Base-by-base conservation (phyloP, 1,140 invertebrate genomes). In the Drosophila triauraria region DNA sequence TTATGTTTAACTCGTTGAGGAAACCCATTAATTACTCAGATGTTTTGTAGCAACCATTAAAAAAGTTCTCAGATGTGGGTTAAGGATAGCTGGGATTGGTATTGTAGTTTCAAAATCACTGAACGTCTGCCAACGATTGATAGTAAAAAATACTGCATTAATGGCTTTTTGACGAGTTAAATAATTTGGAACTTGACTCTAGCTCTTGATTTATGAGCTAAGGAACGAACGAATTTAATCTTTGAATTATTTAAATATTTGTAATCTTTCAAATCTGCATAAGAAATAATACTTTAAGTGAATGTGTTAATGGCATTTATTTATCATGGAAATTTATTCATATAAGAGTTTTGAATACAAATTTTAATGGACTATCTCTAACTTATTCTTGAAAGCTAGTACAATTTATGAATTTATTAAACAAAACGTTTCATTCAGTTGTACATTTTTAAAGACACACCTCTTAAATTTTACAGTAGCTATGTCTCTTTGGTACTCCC, bases 41-140 rank as follows among this genome's bases (percentile, higher is more conserved):
- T n/a, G 51, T 72, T 59, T 68, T 25, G 10, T 4, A 0, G 12
- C 4, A 71, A 32, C 13, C 6, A 38, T 43, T 27, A 51, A 30
- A 6, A 40, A n/a, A 20, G 23, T 44, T 60, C 2, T 72, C 5
- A 40, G n/a, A 72, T 72, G 27, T 72, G 67, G 70, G 54, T 72
- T 60, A 60, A 72, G 70, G 70, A 72, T 72, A 72, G 25, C 17
- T 35, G 23, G 43, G 6, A 32, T 13, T 48, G 9, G 32, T 23
- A 30, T 40, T 25, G 47, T 43, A 32, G 48, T 51, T 20, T 42
- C 42, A 0, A n/a, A 15, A 7, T 40, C 0, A 30, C 25, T 44
- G 10, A 20, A 44, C 44, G 53, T n/a, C 13, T 30, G 15, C n/a
- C 20, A 54, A 40, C 23, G 32, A 54, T 40, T 17, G 32, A 38